Base-by-base conservation (phyloP, 1,140 invertebrate genomes). In the Bactericera cockerelli region DNA sequence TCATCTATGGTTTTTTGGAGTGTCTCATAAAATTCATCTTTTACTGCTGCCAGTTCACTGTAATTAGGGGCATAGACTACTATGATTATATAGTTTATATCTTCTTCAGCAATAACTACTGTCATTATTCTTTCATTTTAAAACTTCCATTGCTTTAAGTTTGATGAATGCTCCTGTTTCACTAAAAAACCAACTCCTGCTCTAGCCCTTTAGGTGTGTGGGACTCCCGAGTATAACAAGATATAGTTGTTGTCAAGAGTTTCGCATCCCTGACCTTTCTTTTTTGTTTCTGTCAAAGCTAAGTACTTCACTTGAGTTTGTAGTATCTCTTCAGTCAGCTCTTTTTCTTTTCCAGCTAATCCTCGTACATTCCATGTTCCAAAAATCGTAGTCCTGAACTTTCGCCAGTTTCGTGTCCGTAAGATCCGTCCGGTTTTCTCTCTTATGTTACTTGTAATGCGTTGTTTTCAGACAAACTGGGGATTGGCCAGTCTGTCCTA, bases 221-320 rank as follows among this genome's bases (percentile, higher is more conserved):
- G 6, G 1, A 56, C 58, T 1, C 58, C 58, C 14, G n/a, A 55
- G 21, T 56, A 62, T 1, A 62, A 42, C 16, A 60, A 36, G 14
- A 56, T 26, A 39, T 13, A 59, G 3, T 54, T 58, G 36, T 56
- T 55, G 4, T 60, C 26, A 1, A 62, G 31, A 10, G 22, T 14
- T 33, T 56, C 36, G 38, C 58, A 56, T 13, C 61, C 61, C 26
- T 60, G 49, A 10, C 61, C 61, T 39, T 60, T 62, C 33, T 62
- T 60, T 38, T 62, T 62, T 22, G 58, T 62, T 57, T 62, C 61
- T 2, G 61, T 62, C 21, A 62, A 21, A 25, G 31, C 61, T 22
- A 62, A n/a, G 31, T 39, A 60, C 22, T 49, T 26, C 14, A 59
- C 58, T 39, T 60, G 56, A 2, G 54, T 21, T 2, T 33, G 13